These are phyloP conservation scores for Neofelis nebulosa DNA, from an alignment of 2,113 vertebrate species.

Conservation along the genomic window DNA sequence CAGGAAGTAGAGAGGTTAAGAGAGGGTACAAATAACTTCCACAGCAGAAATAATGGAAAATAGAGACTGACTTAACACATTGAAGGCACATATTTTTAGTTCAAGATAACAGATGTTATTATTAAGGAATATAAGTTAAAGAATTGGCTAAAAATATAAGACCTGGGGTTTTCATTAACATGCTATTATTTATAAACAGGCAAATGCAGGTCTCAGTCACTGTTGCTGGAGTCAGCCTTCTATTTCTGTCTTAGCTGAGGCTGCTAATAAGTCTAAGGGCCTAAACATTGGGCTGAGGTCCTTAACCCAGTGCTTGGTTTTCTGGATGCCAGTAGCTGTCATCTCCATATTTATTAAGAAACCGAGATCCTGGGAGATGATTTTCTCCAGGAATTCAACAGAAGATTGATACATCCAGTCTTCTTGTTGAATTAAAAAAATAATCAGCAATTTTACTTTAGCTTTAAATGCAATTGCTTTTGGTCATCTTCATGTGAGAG, in stretches of 20 bases:
- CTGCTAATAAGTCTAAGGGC: neutral
- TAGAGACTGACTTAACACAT: neutral
- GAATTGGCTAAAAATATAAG: neutral
- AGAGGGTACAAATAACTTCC: neutral
- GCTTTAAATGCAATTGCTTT: conserved; percentile 63
- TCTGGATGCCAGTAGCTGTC: neutral
- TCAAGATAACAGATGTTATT: neutral
- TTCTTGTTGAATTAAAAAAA: neutral
- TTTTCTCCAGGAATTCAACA: conserved; percentile 24
- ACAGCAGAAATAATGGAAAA: neutral
- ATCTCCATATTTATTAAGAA: neutral
- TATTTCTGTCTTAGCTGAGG: neutral
- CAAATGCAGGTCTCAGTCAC: neutral
- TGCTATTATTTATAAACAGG: neutral
- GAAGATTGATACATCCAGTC: neutral
- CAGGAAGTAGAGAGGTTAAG: neutral
- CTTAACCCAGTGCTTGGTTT: neutral
- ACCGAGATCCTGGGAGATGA: neutral
- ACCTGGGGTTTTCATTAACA: neutral
- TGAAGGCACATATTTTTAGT: neutral
- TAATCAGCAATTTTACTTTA: conserved; percentile 31
- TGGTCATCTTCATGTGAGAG: conserved; percentile 23
- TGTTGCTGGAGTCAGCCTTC: neutral
- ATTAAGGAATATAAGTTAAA: neutral
- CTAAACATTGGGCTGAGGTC: neutral